A percentile compares a stretch with the other conserved stretches of the same genome.
These are phyloP conservation scores for Piaya cayana DNA, from an alignment of 2,113 vertebrate species.

Conservation along the genomic window DNA sequence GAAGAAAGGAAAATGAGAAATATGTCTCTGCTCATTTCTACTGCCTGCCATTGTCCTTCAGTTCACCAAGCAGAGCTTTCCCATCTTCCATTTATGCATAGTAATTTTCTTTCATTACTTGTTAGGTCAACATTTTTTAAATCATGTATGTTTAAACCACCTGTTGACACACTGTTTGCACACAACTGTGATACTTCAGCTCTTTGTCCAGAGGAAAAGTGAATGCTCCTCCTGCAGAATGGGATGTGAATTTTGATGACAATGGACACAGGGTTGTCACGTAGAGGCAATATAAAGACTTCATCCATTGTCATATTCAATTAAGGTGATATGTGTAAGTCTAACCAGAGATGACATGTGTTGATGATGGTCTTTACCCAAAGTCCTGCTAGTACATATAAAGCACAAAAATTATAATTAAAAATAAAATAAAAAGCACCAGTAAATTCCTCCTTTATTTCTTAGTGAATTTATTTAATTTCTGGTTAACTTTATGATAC, in stretches of 20 bases:
- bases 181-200: background rate
- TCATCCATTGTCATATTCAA: background rate
- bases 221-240: background rate
- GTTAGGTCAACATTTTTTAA: background rate
- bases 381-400: background rate
- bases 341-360: background rate
- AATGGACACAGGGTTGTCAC: background rate
- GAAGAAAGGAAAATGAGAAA: background rate
- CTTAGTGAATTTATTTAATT: background rate
- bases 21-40: background rate
- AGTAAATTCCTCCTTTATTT: background rate
- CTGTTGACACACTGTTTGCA: background rate
- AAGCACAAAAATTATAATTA: background rate
- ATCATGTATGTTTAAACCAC: background rate
- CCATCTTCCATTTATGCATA: accelerated
- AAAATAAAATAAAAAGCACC: background rate
- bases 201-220: background rate
- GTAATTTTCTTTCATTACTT: background rate
- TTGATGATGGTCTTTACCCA: background rate
- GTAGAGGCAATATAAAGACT: background rate
- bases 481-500: background rate
- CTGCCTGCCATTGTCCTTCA: background rate
- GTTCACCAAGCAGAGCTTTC: background rate
- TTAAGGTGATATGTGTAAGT: background rate
- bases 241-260: background rate